These are phyloP conservation scores for Megamerina dolium DNA, from an alignment of 2,888 invertebrate species.

Conservation along the genomic window DNA sequence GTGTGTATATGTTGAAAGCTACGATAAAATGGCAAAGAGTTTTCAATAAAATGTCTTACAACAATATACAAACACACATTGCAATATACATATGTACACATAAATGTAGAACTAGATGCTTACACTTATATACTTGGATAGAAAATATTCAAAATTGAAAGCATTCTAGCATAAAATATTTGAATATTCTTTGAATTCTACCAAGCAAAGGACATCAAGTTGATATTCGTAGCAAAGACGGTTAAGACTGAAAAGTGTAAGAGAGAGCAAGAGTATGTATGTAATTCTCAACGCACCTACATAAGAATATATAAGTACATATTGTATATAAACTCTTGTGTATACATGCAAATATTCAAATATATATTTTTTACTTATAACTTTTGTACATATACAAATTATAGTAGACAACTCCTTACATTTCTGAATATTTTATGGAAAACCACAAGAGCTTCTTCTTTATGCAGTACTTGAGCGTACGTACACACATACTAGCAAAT, in stretches of 20 bases:
- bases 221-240: too few species aligned
- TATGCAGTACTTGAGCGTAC: conserved; percentile 14
- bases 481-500: neutral
- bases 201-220: neutral
- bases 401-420: conserved; percentile 15
- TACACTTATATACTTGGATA: neutral
- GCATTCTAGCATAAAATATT: conserved; percentile 33
- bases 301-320: too few species aligned
- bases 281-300: too few species aligned
- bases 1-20: too few species aligned
- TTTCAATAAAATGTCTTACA: too few species aligned
- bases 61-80: too few species aligned
- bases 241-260: too few species aligned
- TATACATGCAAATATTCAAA: too few species aligned
- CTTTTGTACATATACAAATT: neutral
- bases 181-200: conserved; percentile 18
- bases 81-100: neutral
- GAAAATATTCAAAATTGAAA: conserved; percentile 25
- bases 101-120: neutral
- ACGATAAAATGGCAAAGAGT: too few species aligned
- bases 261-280: too few species aligned
- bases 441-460: conserved; percentile 21
- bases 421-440: conserved; percentile 17
- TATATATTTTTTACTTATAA: too few species aligned
- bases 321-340: too few species aligned